These are phyloP conservation scores for Rhinella marina DNA, from an alignment of 2,797 vertebrate genomes.

Conservation along the genomic window DNA sequence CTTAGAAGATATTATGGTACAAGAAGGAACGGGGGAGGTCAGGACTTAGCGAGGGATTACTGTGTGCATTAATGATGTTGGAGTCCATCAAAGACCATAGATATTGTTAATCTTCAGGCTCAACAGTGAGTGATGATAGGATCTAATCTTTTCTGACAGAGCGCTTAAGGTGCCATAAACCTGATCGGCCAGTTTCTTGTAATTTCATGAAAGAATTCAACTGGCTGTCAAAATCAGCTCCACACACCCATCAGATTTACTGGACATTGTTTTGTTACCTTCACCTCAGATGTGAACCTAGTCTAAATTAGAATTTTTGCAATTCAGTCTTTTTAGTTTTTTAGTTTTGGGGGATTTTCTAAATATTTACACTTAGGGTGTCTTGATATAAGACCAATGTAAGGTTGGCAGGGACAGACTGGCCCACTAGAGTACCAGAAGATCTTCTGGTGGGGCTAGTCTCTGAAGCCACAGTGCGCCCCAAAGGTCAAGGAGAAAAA, in stretches of 20 bases:
- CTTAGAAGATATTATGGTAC: conserved; percentile 33
- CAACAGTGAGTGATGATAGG: conserved; percentile 16
- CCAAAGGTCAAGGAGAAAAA: no score
- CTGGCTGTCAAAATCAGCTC: neutral
- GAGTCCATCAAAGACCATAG: conserved; percentile 37
- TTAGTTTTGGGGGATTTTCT: no score
- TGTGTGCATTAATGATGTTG: conserved; percentile 30
- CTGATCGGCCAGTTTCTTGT: conserved; percentile 21
- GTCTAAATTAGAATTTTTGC: no score
- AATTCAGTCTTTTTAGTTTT: no score
- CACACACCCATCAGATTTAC: neutral
- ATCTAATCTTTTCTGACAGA: conserved; percentile 34
- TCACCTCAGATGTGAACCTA: no score
- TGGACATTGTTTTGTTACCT: no score
- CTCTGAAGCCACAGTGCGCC: no score
- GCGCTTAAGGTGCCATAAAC: conserved; percentile 18
- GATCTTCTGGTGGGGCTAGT: no score
- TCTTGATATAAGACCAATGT: no score
- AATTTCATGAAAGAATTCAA: neutral
- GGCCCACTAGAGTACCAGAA: no score
- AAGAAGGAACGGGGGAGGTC: conserved; percentile 20
- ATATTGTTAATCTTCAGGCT: conserved; percentile 34
- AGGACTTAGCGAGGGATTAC: conserved; percentile 24
- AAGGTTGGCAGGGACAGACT: no score
- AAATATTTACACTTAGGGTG: no score